phyloP scores from a whole-genome alignment of 2,797 vertebrate species.

The Dicrostonyx torquatus region DNA sequence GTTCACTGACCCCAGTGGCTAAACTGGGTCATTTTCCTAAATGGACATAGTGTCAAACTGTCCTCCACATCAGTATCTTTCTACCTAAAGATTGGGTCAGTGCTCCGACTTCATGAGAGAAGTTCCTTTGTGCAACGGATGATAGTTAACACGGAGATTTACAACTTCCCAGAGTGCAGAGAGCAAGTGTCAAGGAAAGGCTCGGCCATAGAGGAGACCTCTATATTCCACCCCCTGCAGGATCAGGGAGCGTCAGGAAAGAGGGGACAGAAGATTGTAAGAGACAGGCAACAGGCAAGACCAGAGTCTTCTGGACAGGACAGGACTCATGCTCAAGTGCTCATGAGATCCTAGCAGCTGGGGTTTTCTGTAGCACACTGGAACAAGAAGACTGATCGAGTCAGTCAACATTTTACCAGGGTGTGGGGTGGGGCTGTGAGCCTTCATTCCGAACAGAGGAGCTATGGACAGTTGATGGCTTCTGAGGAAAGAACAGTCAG shows the following conservation, averaged over 20 bases:
- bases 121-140: not conserved
- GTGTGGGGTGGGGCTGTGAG: not conserved
- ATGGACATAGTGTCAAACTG: not conserved
- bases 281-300: not conserved
- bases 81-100: not conserved
- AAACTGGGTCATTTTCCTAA: not conserved
- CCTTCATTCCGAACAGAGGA: not conserved
- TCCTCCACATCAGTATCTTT: not conserved
- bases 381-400: not conserved
- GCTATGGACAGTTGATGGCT: not conserved
- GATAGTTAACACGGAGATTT: not conserved
- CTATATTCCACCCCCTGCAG: not conserved
- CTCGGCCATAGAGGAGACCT: accelerated
- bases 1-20: not conserved
- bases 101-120: not conserved
- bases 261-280: not conserved
- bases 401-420: no score
- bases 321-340: no score
- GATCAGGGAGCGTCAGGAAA: not conserved
- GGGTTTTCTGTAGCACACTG: not conserved
- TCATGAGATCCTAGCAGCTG: not conserved
- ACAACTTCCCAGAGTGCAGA: not conserved
- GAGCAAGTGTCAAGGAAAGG: not conserved
- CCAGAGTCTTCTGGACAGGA: not conserved
- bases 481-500: not conserved